Evolutionary conservation across 2,888 invertebrate species (phyloP).

Genomic region (Eudasyphora cyanicolor): DNA sequence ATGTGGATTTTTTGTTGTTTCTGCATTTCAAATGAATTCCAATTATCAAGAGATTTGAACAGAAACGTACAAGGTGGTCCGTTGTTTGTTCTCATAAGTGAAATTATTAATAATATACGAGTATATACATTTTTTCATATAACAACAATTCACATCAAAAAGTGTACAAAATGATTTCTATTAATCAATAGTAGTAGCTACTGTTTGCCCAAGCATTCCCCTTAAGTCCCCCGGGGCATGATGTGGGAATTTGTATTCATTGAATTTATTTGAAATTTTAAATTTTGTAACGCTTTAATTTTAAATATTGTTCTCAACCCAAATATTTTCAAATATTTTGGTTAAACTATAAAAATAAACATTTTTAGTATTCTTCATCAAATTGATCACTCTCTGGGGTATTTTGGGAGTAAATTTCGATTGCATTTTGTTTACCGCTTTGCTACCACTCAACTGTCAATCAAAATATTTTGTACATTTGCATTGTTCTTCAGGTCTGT

Average conservation of each 20-base stretch:
- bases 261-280: conserved; percentile 1
- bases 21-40: conserved; percentile 32
- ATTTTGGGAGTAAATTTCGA: background rate
- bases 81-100: conserved; percentile 38
- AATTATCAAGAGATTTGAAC: conserved; percentile 61
- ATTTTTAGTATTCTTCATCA: background rate
- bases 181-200: conserved; percentile 8
- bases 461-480: conserved; percentile 75
- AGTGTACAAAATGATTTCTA: background rate
- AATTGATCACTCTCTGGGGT: conserved; percentile 73
- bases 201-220: conserved; percentile 6
- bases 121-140: too few species aligned
- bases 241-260: background rate
- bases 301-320: conserved; percentile 34
- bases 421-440: background rate
- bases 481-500: conserved; percentile 41
- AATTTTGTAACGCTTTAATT: conserved; percentile 46
- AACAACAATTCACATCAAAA: conserved; percentile 2
- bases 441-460: conserved; percentile 63
- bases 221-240: conserved; percentile 26
- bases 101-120: conserved; percentile 43
- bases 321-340: conserved; percentile 52
- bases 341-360: conserved; percentile 49
- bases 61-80: background rate
- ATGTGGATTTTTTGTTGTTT: background rate